Percentiles rank a stretch among this genome's conserved stretches.
Evolutionary conservation across 2,888 invertebrate species (phyloP).

Genomic region (Zhengitettix transpicula): DNA sequence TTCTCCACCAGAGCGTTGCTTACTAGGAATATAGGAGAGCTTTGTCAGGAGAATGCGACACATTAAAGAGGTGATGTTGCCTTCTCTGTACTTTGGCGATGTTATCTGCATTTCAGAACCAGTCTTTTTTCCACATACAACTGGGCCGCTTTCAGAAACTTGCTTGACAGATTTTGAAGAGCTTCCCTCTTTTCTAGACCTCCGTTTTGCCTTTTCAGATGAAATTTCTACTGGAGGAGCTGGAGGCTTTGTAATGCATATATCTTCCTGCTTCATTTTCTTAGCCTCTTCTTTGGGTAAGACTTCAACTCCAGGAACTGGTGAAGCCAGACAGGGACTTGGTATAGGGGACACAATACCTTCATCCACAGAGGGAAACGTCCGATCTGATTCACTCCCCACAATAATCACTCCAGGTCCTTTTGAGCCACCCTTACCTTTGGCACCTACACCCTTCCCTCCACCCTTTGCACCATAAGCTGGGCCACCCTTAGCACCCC

Average conservation of each 20-base stretch:
- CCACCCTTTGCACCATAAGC: conserved; percentile 30
- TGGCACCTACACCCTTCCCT: conserved; percentile 26
- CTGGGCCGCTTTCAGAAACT: not conserved
- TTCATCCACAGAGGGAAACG: conserved; percentile 15
- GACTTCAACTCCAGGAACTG: conserved; percentile 9
- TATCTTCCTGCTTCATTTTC: conserved; percentile 6
- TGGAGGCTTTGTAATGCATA: conserved; percentile 17
- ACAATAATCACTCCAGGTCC: conserved; percentile 52
- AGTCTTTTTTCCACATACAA: no score
- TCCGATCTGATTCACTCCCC: conserved; percentile 36
- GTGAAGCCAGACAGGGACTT: conserved; percentile 18
- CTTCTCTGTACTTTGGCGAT: no score
- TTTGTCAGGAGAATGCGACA: not conserved
- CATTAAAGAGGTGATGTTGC: not conserved
- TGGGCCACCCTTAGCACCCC: conserved; percentile 43
- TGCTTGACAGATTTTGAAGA: not conserved
- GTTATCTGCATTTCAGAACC: no score
- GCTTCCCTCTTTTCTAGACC: not conserved
- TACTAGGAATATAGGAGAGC: not conserved
- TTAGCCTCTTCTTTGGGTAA: conserved; percentile 11
- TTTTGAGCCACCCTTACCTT: conserved; percentile 23
- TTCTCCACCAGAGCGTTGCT: not conserved
- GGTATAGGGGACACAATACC: conserved; percentile 14
- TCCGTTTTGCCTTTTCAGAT: no score
- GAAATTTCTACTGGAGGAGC: not conserved